Percentiles rank a stretch among this genome's conserved stretches.
Conservation (phyloP, 2,888 invertebrate genomes). For the Papilio demoleus region DNA sequence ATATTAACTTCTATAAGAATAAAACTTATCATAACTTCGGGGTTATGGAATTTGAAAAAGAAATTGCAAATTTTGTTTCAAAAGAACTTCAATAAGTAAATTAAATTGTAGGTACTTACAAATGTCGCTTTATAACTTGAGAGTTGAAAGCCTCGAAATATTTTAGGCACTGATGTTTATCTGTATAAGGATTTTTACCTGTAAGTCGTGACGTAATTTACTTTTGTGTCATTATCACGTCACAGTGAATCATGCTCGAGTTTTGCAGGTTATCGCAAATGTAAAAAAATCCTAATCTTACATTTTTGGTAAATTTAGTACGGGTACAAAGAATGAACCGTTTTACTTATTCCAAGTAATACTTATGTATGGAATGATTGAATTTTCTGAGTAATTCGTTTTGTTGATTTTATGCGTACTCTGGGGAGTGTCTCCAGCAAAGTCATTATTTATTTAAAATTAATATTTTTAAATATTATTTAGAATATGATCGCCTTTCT, state of each 20-base stretch:
- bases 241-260: slow-evolving; percentile 27
- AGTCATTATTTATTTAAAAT: too few species aligned
- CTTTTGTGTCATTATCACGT: slow-evolving; percentile 24
- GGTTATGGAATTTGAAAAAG: not conserved
- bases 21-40: too few species aligned
- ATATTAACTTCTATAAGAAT: too few species aligned
- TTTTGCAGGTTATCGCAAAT: slow-evolving; percentile 11
- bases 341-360: not conserved
- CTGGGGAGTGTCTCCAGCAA: too few species aligned
- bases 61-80: not conserved
- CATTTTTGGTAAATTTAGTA: slow-evolving; percentile 5
- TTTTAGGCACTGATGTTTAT: not conserved
- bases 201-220: slow-evolving; percentile 22
- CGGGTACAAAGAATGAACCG: not conserved
- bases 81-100: not conserved
- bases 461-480: too few species aligned
- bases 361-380: not conserved
- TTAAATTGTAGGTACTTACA: not conserved
- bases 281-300: slow-evolving; percentile 26
- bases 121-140: not conserved
- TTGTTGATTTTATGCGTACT: not conserved
- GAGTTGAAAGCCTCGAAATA: not conserved
- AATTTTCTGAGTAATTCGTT: not conserved
- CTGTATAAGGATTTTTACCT: slow-evolving; percentile 12
- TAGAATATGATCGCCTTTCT: too few species aligned